Conservation (phyloP, 2,113 vertebrate genomes). For the Rhea pennata region DNA sequence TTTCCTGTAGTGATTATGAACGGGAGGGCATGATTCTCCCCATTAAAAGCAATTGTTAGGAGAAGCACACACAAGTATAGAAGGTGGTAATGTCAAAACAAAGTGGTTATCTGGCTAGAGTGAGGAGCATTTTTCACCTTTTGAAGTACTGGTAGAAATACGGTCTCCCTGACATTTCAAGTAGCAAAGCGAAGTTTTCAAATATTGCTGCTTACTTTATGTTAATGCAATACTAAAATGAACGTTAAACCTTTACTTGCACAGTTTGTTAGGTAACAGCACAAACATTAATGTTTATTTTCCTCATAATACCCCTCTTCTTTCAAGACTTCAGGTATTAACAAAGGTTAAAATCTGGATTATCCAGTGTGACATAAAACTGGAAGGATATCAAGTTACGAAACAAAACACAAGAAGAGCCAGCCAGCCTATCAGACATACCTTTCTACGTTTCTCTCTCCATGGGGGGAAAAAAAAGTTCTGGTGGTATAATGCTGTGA, state of each 20-base stretch:
- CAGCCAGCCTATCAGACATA: no score
- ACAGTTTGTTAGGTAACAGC: neutral
- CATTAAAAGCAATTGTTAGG: neutral
- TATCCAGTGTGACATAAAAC: neutral
- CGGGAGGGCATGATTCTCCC: neutral
- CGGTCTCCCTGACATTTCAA: neutral
- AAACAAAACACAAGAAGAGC: neutral
- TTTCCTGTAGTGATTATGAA: neutral
- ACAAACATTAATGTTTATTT: neutral
- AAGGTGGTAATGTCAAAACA: neutral
- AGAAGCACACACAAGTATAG: neutral
- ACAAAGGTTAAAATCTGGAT: neutral
- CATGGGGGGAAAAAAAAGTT: neutral
- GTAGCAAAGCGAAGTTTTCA: neutral
- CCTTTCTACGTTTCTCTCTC: neutral
- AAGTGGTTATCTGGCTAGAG: neutral
- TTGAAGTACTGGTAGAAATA: neutral
- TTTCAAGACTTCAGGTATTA: neutral
- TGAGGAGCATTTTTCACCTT: neutral
- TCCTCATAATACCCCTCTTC: neutral
- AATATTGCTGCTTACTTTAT: neutral
- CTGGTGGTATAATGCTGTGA: neutral
- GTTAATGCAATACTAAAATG: neutral
- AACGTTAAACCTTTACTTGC: neutral
- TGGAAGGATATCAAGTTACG: neutral